Evolutionary conservation across 2,888 invertebrate genomes (phyloP), one percentile per base, ranked within the genome.

Genomic region (Monopis laevigella): DNA sequence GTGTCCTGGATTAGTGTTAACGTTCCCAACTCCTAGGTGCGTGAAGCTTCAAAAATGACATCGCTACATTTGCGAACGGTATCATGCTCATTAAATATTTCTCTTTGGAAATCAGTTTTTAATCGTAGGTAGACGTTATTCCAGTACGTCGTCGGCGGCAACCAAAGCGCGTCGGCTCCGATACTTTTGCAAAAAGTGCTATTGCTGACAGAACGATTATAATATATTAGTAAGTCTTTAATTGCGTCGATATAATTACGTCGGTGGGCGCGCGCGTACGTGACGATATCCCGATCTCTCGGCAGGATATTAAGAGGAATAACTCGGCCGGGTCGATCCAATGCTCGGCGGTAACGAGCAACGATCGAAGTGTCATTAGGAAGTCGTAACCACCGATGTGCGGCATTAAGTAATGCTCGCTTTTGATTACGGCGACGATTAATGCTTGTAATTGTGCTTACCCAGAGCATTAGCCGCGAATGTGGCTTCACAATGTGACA

Each of bases 301-400:
- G 61, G 62, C 19, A 27, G 40, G 28, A 21, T 29, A 27, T 42
- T 36, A 24, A 42, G 35, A 42, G 36, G 42, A 42, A 27, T 34
- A 41, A 41, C 40, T 40, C 40, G 17, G 18, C 54, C 56, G 60
- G 63, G 64, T 62, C 68, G 74, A 78, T 78, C 74, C 74, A 70
- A 71, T 75, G 71, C 71, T 69, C 68, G 58, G 63, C 69, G 73
- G 73, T 78, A 80, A 78, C 78, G 80, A 74, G 70, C 63, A 66
- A 60, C 65, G 71, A 72, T 74, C 77, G 75, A 71, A 72, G 77
- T 74, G 77, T 75, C 75, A 77, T 80, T 78, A 80, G 80, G 80
- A 80, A 78, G 77, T 73, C 72, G 70, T 73, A 72, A 68, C 66
- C 56, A 65, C 47, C 65, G 62, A 65, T 67, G 72, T 65, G 69